Evolutionary conservation across 2,113 vertebrate species (phyloP), one percentile per base, ranked within the genome.

Genomic region (Tor tambroides): DNA sequence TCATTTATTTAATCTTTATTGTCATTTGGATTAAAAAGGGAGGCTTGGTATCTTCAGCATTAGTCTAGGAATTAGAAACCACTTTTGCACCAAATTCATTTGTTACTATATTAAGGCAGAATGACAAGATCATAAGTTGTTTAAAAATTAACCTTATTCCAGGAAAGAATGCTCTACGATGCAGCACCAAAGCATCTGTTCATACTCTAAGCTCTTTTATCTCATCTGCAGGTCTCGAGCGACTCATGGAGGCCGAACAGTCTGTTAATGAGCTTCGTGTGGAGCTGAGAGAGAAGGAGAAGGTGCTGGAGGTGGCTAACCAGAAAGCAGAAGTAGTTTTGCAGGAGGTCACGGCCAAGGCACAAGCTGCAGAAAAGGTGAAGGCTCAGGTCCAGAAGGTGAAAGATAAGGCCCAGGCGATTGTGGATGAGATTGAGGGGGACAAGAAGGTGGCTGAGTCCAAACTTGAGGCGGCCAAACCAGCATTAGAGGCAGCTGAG

Each of bases 361-460:
- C 96, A 35, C 95, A 95, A 10, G 96, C 95, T 43, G 95, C 96
- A 0, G 95, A 96, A 83, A 93, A 94, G 89, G 96, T 96, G 32
- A 96, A 96, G 91, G 92, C 90, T 87, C 95, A 96, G 89, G 96
- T 97, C 61, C 96, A 97, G 91, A 96, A 92, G 59, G 96, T 97
- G 84, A 97, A 96, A 92, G 96, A 97, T 84, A 96, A 95, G 85
- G 96, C 96, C 86, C 96, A 96, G 88, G 92, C 93, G 80, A 96
- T 97, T 59, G 96, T 97, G 3, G 94, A 96, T 54, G 95, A 96
- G 86, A 96, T 97, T 12, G 96, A 93, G 61, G 88, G 91, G 0
- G 96, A 96, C 86, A 97, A 96, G 91, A 82, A 90, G 2, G 90
- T 91, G 54, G 96, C 96, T 21, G 95, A 96, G 90, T 90, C 92